phyloP scores from a whole-genome alignment of 2,113 vertebrate species.

The Euleptes europaea region DNA sequence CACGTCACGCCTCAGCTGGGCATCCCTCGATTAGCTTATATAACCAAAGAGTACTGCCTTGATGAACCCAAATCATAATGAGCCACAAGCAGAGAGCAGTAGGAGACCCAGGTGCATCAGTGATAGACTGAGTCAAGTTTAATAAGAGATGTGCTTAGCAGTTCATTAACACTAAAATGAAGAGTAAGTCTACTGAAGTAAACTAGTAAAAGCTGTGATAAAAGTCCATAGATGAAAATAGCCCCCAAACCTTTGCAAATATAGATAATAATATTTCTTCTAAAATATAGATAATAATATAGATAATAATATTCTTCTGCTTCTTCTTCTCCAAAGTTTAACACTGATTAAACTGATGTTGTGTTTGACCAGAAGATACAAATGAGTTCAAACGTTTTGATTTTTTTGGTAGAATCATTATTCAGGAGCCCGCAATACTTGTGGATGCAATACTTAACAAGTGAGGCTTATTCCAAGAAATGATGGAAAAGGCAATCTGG shows the following conservation, averaged over 20 bases:
- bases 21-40: neutral
- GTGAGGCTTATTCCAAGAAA: neutral
- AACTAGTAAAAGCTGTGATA: neutral
- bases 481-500: neutral
- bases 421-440: too few species aligned
- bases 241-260: neutral
- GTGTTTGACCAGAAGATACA: neutral
- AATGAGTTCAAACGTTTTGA: neutral
- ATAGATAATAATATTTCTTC: neutral
- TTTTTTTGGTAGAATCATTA: neutral
- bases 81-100: neutral
- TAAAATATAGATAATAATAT: too few species aligned
- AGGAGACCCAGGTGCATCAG: neutral
- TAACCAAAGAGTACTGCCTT: neutral
- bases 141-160: constrained; percentile 16
- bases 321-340: neutral
- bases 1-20: neutral
- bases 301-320: neutral
- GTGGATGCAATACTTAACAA: too few species aligned
- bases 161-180: neutral
- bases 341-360: neutral
- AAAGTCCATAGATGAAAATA: neutral
- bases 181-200: neutral
- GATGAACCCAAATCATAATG: neutral
- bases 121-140: constrained; percentile 12